Evolutionary conservation across 2,888 invertebrate species (phyloP).

Genomic region (Limnephilus rhombicus): DNA sequence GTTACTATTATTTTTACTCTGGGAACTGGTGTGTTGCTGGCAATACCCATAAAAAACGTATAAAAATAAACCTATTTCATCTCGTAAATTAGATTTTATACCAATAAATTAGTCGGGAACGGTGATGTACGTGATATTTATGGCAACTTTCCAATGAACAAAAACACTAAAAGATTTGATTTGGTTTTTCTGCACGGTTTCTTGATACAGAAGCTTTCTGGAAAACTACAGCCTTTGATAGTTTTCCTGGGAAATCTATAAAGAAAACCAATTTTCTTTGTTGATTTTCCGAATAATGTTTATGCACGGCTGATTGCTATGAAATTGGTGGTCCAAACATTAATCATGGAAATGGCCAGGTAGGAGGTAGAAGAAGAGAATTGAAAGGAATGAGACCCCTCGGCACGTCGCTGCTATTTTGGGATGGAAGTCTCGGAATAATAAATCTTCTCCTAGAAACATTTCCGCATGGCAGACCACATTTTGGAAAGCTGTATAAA

Average conservation of each 20-base stretch:
- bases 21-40: background rate
- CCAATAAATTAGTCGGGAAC: background rate
- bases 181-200: background rate
- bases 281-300: background rate
- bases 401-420: background rate
- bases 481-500: background rate
- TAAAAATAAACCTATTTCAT: background rate
- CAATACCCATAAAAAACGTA: background rate
- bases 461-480: slow-evolving; percentile 6
- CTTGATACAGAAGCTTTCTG: background rate
- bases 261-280: slow-evolving; percentile 1
- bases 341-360: background rate
- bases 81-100: background rate
- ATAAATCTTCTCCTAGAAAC: slow-evolving; percentile 7
- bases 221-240: background rate
- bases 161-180: background rate
- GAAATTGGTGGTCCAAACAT: background rate
- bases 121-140: background rate
- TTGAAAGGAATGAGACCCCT: background rate
- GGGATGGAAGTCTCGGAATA: background rate
- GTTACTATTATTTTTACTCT: background rate
- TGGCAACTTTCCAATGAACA: background rate
- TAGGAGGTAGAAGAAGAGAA: background rate
- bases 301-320: background rate
- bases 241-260: background rate